Conservation (phyloP, 1,140 invertebrate genomes). For the Drosophila sp. region DNA sequence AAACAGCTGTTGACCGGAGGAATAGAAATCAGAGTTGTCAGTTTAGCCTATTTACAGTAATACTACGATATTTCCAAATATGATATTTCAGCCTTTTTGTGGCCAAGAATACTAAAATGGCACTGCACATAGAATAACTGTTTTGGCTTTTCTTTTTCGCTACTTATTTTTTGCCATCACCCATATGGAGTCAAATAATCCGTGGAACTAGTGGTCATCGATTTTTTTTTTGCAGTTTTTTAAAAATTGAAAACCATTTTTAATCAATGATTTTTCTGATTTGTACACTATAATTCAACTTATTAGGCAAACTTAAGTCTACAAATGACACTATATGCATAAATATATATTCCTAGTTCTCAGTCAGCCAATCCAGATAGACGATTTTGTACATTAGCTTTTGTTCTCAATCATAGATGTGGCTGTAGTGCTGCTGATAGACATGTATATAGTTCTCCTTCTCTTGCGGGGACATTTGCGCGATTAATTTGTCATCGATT, state of each 20-base stretch:
- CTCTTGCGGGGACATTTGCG: constrained; percentile 95
- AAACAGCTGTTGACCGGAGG: constrained; percentile 34
- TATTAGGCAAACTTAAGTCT: constrained; percentile 38
- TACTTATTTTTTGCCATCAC: too few species aligned
- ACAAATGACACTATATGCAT: constrained; percentile 44
- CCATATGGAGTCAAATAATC: too few species aligned
- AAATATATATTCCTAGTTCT: constrained; percentile 17
- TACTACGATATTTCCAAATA: not conserved
- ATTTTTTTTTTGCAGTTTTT: not conserved
- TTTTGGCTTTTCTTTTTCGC: not conserved
- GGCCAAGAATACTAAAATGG: too few species aligned
- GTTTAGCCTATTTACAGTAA: not conserved
- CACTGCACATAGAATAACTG: not conserved
- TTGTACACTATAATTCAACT: constrained; percentile 15
- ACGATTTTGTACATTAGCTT: constrained; percentile 12
- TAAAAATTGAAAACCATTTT: not conserved
- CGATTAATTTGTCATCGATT: constrained; percentile 92
- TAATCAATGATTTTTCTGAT: not conserved
- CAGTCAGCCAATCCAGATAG: constrained; percentile 1
- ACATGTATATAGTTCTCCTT: constrained; percentile 97
- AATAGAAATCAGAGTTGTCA: constrained; percentile 6
- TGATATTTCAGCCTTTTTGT: too few species aligned
- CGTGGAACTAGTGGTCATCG: too few species aligned
- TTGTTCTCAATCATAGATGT: constrained; percentile 86
- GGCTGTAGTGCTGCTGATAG: constrained; percentile 96